Evolutionary conservation across 2,888 invertebrate species (phyloP).

Genomic region (Rhagium mordax): DNA sequence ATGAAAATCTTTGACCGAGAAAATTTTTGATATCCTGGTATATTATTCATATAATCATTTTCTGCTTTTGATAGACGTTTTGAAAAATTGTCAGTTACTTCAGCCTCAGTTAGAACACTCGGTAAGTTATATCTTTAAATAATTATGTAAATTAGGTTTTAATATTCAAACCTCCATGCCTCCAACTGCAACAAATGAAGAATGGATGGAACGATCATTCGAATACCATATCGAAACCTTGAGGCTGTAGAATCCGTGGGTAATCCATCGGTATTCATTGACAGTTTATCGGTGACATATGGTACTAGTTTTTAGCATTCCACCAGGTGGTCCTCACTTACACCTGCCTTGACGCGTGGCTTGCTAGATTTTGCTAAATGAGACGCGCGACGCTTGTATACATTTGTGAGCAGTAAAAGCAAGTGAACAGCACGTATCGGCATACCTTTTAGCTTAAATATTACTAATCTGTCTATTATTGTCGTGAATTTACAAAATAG

Average conservation of each 20-base stretch:
- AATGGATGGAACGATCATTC: not conserved
- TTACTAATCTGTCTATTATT: slow-evolving; percentile 29
- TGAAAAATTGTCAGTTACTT: no score
- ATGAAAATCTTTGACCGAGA: no score
- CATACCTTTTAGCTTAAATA: slow-evolving; percentile 33
- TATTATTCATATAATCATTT: no score
- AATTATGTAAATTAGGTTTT: no score
- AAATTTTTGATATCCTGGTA: no score
- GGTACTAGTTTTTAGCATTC: slow-evolving; percentile 45
- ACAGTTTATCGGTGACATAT: slow-evolving; percentile 50
- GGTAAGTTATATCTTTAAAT: no score
- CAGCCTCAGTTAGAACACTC: no score
- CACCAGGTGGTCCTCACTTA: slow-evolving; percentile 52
- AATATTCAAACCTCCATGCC: no score
- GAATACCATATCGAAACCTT: not conserved
- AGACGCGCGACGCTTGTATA: slow-evolving; percentile 42
- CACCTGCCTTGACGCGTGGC: slow-evolving; percentile 57
- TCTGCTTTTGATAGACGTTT: no score
- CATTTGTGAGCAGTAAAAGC: slow-evolving; percentile 38
- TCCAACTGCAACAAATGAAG: not conserved
- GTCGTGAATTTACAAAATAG: not conserved
- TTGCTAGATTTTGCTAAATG: slow-evolving; percentile 41
- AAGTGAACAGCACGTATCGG: slow-evolving; percentile 43
- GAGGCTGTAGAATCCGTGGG: not conserved
- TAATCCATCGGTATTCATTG: slow-evolving; percentile 47